Percentiles rank a stretch among this genome's conserved stretches.
These are phyloP conservation scores for Neoniphon sammara DNA, from an alignment of 2,797 vertebrate species.

Conservation along the genomic window DNA sequence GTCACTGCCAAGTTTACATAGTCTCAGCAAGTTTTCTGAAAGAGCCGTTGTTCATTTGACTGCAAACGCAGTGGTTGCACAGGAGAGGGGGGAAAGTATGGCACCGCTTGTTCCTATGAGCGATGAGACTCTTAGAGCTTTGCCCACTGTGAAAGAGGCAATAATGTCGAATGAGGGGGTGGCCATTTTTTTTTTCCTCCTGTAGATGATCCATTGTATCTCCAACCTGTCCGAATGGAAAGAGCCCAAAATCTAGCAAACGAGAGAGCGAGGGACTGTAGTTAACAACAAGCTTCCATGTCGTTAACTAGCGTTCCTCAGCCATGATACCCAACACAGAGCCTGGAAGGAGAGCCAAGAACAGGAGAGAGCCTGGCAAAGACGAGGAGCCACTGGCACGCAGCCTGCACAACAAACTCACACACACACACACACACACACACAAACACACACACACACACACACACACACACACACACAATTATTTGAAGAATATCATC, in stretches of 20 bases:
- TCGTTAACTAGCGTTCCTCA: constrained; percentile 48
- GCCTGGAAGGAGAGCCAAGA: constrained; percentile 49
- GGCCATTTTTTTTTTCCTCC: constrained; percentile 2
- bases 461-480: constrained; percentile 12
- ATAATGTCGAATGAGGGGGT: constrained; percentile 1
- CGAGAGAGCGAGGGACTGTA: constrained; percentile 10
- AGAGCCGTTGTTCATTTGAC: constrained; percentile 30
- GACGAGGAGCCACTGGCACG: constrained; percentile 42
- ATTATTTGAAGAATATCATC: constrained; percentile 21
- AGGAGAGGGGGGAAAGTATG: constrained; percentile 2
- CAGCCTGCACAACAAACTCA: constrained; percentile 31
- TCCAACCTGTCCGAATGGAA: constrained; percentile 25
- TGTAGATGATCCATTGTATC: constrained; percentile 11
- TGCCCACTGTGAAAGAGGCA: neutral
- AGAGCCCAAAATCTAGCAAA: constrained; percentile 8
- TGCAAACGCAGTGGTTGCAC: constrained; percentile 19
- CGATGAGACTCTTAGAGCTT: constrained; percentile 14
- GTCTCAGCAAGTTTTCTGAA: constrained; percentile 62
- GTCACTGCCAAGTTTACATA: constrained; percentile 67
- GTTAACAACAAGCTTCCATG: constrained; percentile 51
- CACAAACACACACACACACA: neutral
- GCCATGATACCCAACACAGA: constrained; percentile 43
- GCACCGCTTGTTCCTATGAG: constrained; percentile 21
- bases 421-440: constrained; percentile 27
- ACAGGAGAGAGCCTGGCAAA: constrained; percentile 51